Evolutionary conservation across 2,797 vertebrate genomes (phyloP), one percentile per base, ranked within the genome.

Genomic region (Furcifer pardalis): DNA sequence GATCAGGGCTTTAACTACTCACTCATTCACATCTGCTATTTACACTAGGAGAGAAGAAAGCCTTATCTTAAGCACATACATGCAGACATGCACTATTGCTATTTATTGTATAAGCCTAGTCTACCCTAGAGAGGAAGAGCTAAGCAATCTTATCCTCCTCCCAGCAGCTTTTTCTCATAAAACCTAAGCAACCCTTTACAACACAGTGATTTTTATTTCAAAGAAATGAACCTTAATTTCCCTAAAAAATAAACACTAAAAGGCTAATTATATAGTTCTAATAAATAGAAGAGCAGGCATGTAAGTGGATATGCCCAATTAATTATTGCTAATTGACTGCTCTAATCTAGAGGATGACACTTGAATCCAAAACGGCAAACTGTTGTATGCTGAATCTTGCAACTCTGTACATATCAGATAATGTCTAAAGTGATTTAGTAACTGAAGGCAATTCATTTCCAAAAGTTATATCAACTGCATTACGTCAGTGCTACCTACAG

Each of bases 161-260:
- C 25, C 71, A 42, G 52, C 73, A 69, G 65, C 49, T 63, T 77
- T 52, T 69, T 90, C 87, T 84, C 69, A 92, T 0, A 2, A 88
- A 90, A 90, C 84, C 88, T 88, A 89, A 92, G 87, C 84, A 87
- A 90, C 86, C 86, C 84, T 91, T 94, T 92, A 90, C 56, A 94
- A 91, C 84, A 87, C 92, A 93, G 86, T 77, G 91, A 91, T 93
- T 91, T 92, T 87, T 89, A 91, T 80, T 90, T 82, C 89, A 88
- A 90, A 86, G 40, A 81, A 81, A 86, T 77, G 63, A 81, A 88
- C 90, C 91, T 93, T 93, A 89, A 91, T 93, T 90, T 91, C 91
- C 87, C 90, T 86, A 84, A 91, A 90, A n/a, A 94, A 93, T 91
- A 94, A 94, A 93, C 92, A 93, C 88, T 87, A 5, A 66, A 94